Evolutionary conservation across 2,888 invertebrate genomes (phyloP), one percentile per base, ranked within the genome.

Genomic region (Calephelis perditalis): DNA sequence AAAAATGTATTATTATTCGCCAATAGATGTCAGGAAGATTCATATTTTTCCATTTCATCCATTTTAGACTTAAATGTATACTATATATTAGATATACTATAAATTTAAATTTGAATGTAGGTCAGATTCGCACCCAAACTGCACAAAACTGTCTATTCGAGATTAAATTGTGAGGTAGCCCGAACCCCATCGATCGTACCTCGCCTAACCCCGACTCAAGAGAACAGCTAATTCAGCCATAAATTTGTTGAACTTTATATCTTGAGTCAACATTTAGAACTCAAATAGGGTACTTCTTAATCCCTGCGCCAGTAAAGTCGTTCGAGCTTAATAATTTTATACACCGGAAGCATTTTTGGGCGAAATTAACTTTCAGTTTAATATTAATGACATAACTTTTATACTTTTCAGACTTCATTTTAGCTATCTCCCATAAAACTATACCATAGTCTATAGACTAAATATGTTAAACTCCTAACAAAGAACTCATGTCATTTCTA

Each of bases 191-290:
- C 49, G 49, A 15, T 49, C 26, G 49, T 9, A 49, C 49, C 49
- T 12, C 26, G 12, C 15, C 7, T 12, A 49, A 26, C 12, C 9
- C 35, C 49, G 15, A 52, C 52, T 36, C 52, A 35, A 54, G 11
- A 54, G 52, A 54, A 35, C 49, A 54, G 52, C 52, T 54, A 35
- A 54, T 54, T 54, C 52, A 7, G 35, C 52, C 52, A 54, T 54
- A 54, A 54, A 54, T 54, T 54, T 35, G 52, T n/a, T 7, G 6
- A 35, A 54, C 35, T 35, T 54, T 54, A 54, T n/a, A 54, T 54
- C 52, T 54, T 54, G 7, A 26, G 36, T 54, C 52, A 54, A 54
- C 36, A 54, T 54, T 54, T 54, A 54, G 52, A 54, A 54, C 36
- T 35, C 52, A 54, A 11, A 40, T 40, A 40, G 40, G 40, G 40